Percentiles rank a stretch among this genome's conserved stretches.
Evolutionary conservation across 2,113 vertebrate genomes (phyloP).

Genomic region (Octodon degus): DNA sequence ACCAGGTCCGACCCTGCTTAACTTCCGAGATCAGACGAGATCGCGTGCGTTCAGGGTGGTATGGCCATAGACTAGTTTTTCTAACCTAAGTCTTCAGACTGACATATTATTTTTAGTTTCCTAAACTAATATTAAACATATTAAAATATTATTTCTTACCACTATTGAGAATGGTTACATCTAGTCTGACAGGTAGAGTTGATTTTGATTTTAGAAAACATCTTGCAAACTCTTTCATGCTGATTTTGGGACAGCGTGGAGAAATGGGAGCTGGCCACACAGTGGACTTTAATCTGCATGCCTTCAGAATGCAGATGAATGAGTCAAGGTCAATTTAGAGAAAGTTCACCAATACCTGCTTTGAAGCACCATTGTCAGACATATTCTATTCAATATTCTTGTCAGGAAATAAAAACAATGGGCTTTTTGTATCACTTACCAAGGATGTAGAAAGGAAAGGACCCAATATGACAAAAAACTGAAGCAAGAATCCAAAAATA

Average conservation of each 20-base stretch:
- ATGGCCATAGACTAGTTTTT: background rate
- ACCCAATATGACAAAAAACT: background rate
- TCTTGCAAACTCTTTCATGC: background rate
- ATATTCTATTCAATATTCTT: background rate
- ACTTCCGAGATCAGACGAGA: too few species aligned
- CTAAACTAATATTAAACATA: background rate
- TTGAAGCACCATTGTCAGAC: background rate
- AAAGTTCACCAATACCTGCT: background rate
- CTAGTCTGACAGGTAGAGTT: background rate
- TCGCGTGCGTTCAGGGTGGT: too few species aligned
- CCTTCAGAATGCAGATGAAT: background rate
- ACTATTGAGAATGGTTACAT: background rate
- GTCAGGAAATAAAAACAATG: constrained; percentile 1
- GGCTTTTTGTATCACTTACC: background rate
- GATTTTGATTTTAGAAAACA: background rate
- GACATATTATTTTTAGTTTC: background rate
- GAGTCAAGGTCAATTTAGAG: background rate
- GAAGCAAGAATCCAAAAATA: background rate
- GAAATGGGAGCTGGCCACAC: background rate
- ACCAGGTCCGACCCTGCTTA: too few species aligned
- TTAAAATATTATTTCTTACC: background rate
- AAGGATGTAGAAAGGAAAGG: background rate
- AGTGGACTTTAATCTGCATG: background rate
- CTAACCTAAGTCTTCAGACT: background rate
- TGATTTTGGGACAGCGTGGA: background rate